Base-by-base conservation (phyloP, 1,140 invertebrate species). In the Drosophila miranda region DNA sequence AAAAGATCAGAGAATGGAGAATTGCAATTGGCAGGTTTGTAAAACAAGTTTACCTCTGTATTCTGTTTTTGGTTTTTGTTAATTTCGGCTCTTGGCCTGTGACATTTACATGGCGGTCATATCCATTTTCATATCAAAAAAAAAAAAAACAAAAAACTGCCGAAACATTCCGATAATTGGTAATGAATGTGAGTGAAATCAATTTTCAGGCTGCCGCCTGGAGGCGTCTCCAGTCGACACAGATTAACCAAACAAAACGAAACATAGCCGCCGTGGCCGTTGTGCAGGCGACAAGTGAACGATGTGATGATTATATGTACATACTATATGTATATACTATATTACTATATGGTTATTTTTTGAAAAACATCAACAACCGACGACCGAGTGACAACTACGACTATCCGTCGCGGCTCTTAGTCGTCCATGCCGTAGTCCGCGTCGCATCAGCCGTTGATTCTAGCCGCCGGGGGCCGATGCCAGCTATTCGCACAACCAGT, bases 401-500 rank as follows among this genome's bases (percentile, higher is more conserved):
- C 78, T 67, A 78, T 76, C 67, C 57, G 66, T 59, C 42, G 55
- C 11, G 11, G 57, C 41, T 26, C 42, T 41, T 45, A 34, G 42
- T 9, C 49, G 14, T 42, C 60, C 34, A 53, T 45, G 53, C 42
- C 54, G 38, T 21, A 54, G 55, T 53, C 68, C 62, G 57, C 45
- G 61, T 73, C 66, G 56, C 76, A 62, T 67, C 63, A 61, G 52
- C 55, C 62, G 61, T 73, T 72, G 76, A 59, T 86, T 86, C 81
- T 81, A 73, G 60, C 81, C 71, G 60, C 80, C 75, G 80, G 80
- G 66, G 62, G 48, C 11, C 70, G 66, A 68, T 55, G 55, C 50
- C 48, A 79, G 59, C 80, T 77, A 86, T 81, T 86, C 81, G 81
- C 72, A 76, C 77, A 87, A 86, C 81, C 82, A 86, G 81, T 86